Evolutionary conservation across 2,797 vertebrate genomes (phyloP).

Genomic region (Lophotriccus pileatus): DNA sequence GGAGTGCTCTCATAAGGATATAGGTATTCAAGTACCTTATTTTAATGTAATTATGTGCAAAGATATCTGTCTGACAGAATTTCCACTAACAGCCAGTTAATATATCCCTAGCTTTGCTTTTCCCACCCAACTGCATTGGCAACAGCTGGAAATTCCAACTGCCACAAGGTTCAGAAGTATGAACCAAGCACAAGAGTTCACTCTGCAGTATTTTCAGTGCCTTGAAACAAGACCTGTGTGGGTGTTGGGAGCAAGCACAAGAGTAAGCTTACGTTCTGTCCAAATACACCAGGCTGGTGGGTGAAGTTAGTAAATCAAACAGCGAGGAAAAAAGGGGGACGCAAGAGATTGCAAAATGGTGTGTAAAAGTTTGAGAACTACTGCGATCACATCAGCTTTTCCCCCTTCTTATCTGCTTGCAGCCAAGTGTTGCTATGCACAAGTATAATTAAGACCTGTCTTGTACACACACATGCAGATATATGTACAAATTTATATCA

Average conservation of each 20-base stretch:
- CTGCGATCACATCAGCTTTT: not conserved
- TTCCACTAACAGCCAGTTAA: not conserved
- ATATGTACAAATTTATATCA: not conserved
- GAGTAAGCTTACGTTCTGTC: slow-evolving; percentile 50
- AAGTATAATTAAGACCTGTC: not conserved
- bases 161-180: slow-evolving; percentile 9
- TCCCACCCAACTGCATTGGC: not conserved
- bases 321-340: not conserved
- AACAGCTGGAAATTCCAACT: slow-evolving; percentile 47
- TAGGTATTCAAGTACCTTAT: not conserved
- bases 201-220: slow-evolving; percentile 8
- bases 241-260: slow-evolving; percentile 22
- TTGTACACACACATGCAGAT: not conserved
- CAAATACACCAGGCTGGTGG: slow-evolving; percentile 23
- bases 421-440: not conserved
- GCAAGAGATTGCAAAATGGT: not conserved
- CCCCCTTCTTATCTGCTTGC: not conserved
- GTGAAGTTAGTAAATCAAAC: not conserved
- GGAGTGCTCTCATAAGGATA: not conserved
- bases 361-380: not conserved
- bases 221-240: slow-evolving; percentile 2
- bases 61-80: not conserved
- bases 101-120: not conserved
- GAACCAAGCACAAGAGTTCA: slow-evolving; percentile 33
- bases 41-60: not conserved